phyloP scores from a whole-genome alignment of 2,113 vertebrate genomes.

The Apteryx mantelli region DNA sequence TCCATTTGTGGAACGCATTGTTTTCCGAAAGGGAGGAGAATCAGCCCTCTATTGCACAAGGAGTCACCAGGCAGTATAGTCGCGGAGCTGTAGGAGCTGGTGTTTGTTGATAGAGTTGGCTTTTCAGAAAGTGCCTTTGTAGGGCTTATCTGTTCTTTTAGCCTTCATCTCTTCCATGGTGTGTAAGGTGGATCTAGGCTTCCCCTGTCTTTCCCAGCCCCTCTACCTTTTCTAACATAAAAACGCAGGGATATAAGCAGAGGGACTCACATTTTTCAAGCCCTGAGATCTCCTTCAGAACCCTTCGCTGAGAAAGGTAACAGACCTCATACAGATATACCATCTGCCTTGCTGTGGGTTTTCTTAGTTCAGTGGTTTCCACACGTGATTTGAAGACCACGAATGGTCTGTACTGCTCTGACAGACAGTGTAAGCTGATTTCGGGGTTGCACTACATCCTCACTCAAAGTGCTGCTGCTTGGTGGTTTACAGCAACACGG shows the following conservation, averaged over 20 bases:
- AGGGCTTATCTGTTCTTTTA: background rate
- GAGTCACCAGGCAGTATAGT: background rate
- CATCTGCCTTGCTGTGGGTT: background rate
- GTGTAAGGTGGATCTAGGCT: background rate
- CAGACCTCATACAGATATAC: background rate
- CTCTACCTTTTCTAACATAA: background rate
- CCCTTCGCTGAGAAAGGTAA: background rate
- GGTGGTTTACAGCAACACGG: background rate
- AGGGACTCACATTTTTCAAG: background rate
- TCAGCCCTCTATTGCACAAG: conserved; percentile 45
- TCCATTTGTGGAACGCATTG: conserved; percentile 54
- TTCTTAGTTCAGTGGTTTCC: background rate
- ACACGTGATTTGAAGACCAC: background rate
- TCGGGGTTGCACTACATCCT: background rate
- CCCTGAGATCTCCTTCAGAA: background rate
- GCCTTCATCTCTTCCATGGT: background rate
- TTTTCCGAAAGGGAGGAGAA: conserved; percentile 50
- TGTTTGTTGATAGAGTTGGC: background rate
- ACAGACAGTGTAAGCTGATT: background rate
- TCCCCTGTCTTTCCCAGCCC: background rate
- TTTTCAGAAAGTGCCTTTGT: conserved; percentile 22
- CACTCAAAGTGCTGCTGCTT: background rate
- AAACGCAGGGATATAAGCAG: background rate
- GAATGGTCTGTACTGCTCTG: background rate
- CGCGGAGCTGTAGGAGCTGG: background rate